Evolutionary conservation across 1,140 invertebrate species (phyloP).

Genomic region (Uloborus diversus): DNA sequence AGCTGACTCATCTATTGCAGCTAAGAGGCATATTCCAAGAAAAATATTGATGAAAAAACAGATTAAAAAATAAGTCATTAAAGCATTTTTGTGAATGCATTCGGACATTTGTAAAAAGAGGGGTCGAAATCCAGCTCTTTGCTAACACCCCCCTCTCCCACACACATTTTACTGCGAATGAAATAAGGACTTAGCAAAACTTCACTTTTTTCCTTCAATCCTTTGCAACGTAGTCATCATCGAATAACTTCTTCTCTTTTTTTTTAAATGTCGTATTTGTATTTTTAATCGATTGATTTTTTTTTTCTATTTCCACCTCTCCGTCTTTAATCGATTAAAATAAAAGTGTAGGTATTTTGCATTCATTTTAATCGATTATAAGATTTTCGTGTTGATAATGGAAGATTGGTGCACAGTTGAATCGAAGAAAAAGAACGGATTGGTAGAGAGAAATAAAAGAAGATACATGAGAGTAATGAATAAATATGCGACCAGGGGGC

Average conservation of each 20-base stretch:
- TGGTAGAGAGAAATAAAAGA: not conserved
- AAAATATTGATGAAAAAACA: constrained; percentile 20
- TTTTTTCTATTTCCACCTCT: not conserved
- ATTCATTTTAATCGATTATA: constrained; percentile 49
- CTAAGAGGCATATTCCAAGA: not conserved
- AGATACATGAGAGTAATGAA: constrained; percentile 50
- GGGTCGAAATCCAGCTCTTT: not conserved
- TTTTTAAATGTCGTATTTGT: constrained; percentile 26
- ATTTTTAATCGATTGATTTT: constrained; percentile 46
- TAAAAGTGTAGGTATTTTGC: constrained; percentile 51
- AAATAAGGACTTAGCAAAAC: constrained; percentile 42
- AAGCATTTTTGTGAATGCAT: constrained; percentile 43
- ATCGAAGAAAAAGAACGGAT: not conserved
- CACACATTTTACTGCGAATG: constrained; percentile 10
- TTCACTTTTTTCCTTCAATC: constrained; percentile 27
- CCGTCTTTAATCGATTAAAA: constrained; percentile 48
- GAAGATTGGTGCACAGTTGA: not conserved
- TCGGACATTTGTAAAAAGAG: constrained; percentile 25
- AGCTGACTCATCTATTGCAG: constrained; percentile 31
- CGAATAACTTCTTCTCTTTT: constrained; percentile 38
- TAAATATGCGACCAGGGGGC: constrained; percentile 50
- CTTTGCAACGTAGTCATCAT: constrained; percentile 25
- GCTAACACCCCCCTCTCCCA: not conserved
- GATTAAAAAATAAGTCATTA: constrained; percentile 35
- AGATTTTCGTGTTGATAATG: constrained; percentile 48